Conservation (phyloP, 2,888 invertebrate genomes). For the Neuroscelio doddi region DNA sequence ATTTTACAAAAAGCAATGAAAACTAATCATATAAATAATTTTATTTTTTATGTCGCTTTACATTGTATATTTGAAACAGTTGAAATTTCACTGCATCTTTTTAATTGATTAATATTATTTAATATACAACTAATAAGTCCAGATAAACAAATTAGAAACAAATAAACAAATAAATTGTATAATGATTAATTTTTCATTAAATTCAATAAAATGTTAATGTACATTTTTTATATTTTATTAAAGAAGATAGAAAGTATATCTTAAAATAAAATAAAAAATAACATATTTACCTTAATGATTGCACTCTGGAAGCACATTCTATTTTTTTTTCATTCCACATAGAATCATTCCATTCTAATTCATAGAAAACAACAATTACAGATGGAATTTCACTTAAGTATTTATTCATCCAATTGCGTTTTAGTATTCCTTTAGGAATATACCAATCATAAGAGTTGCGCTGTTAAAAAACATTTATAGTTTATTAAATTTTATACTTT, state of each 20-base stretch:
- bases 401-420: slow-evolving; percentile 96
- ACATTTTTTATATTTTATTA: neutral
- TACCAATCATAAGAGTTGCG: slow-evolving; percentile 96
- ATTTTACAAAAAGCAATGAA: too few relatives aligned
- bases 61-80: too few relatives aligned
- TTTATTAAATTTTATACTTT: neutral
- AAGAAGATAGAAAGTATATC: slow-evolving; percentile 9
- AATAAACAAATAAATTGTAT: too few relatives aligned
- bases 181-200: too few relatives aligned
- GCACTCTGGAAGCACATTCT: slow-evolving; percentile 93
- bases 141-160: too few relatives aligned
- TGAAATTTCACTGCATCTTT: too few relatives aligned
- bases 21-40: too few relatives aligned
- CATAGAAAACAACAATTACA: slow-evolving; percentile 94
- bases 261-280: neutral
- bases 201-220: neutral
- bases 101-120: too few relatives aligned
- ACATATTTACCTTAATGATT: slow-evolving; percentile 78
- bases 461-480: slow-evolving; percentile 65
- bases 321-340: slow-evolving; percentile 96
- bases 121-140: too few relatives aligned
- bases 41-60: too few relatives aligned
- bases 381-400: slow-evolving; percentile 92
- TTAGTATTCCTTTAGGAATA: slow-evolving; percentile 93
- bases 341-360: slow-evolving; percentile 97